Base-by-base conservation (phyloP, 2,797 vertebrate species). In the Enteromius fasciolatus region DNA sequence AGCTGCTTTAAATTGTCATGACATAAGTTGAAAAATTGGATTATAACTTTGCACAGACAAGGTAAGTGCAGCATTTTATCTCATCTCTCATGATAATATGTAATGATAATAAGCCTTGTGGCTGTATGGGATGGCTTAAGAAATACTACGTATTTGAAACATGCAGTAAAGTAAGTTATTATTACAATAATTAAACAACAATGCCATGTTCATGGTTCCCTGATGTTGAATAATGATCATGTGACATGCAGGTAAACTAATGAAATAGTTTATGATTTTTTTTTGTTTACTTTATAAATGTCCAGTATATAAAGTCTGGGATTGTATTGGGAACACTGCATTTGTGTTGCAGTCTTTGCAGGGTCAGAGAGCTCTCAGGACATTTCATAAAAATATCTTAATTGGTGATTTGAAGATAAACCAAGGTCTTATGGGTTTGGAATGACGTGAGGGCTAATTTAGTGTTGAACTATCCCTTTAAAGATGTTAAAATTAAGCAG, bases 21-120 rank as follows among this genome's bases (percentile, higher is more conserved):
- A 59, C 33, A 25, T 23, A 76, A 41, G n/a, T 25, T 25, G 12
- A 46, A 44, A 69, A 28, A 69, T 46, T 76, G n/a, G 52, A 67
- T 67, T 41, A 67, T n/a, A 67, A 36, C n/a, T 59, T 59, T 75
- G 33, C 7, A 59, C n/a, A 59, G 73, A 75, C 52, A 59, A 18
- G 14, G 4, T 41, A 59, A 41, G 36, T 11, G 25, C 1, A 2
- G 12, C 12, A 23, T 25, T 75, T 57, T 20, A 39, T 50, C 25
- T 11, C 44, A 72, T 72, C 25, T 67, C 36, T 50, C 46, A 72
- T 50, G 69, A 20, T 72, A 28, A 50, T 48, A 70, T 67, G 28
- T 18, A 31, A 41, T 41, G 39, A 41, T 10, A 41, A 41, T 41
- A 41, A 50, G 9, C 17, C 46, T 31, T 11, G 25, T 72, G 23